A percentile compares a stretch with the other conserved stretches of the same genome.
These are phyloP conservation scores for Cerceris ruficornis DNA, from an alignment of 2,888 invertebrate species.

Conservation along the genomic window DNA sequence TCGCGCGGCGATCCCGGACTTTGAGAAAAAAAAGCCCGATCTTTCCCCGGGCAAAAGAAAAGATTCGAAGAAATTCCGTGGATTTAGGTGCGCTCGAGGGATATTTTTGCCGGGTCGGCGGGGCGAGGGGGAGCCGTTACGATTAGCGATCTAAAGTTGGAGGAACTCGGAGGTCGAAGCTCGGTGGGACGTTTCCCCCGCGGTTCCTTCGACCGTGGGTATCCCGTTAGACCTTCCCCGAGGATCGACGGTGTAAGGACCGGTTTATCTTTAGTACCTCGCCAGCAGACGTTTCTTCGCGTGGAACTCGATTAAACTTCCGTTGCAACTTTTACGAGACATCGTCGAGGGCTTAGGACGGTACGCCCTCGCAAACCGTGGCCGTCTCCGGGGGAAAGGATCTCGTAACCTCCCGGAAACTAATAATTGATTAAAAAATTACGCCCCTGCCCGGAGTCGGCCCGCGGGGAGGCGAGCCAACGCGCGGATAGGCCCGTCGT, in stretches of 20 bases:
- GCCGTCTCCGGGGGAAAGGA: slow-evolving; percentile 32
- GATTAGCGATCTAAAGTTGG: slow-evolving; percentile 70
- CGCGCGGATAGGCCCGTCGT: background rate
- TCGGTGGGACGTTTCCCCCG: slow-evolving; percentile 54
- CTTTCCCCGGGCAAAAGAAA: background rate
- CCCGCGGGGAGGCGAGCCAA: too few species aligned
- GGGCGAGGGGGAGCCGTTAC: slow-evolving; percentile 26
- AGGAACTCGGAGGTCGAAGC: slow-evolving; percentile 63
- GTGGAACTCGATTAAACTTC: slow-evolving; percentile 78
- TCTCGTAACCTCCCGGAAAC: slow-evolving; percentile 25
- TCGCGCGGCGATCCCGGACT: too few species aligned
- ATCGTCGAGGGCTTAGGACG: slow-evolving; percentile 64
- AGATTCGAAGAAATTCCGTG: background rate
- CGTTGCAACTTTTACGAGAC: slow-evolving; percentile 77
- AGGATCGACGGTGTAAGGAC: slow-evolving; percentile 66
- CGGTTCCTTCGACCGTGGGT: slow-evolving; percentile 29
- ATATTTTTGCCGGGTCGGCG: slow-evolving; percentile 27
- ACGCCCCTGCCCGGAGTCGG: background rate
- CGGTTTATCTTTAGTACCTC: slow-evolving; percentile 75
- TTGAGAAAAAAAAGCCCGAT: too few species aligned
- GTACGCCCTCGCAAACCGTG: slow-evolving; percentile 57
- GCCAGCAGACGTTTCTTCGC: slow-evolving; percentile 71
- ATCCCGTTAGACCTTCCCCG: slow-evolving; percentile 65
- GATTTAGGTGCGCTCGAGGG: slow-evolving; percentile 1
- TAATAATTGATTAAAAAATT: slow-evolving; percentile 61